Evolutionary conservation across 2,888 invertebrate species (phyloP).

Genomic region (Agrochola macilenta): DNA sequence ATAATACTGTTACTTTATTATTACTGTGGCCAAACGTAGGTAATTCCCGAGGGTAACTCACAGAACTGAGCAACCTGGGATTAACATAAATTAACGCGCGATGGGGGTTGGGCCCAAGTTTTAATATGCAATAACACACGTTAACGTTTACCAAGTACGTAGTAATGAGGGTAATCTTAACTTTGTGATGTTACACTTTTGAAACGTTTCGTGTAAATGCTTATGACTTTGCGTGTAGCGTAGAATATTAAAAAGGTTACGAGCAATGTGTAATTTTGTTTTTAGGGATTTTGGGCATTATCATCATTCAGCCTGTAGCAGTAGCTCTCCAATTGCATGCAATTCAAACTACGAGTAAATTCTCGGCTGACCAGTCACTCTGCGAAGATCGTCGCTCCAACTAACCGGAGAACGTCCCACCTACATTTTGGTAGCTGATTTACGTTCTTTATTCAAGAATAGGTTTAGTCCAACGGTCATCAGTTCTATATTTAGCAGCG

Average conservation of each 20-base stretch:
- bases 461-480: not conserved
- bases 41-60: slow-evolving; percentile 33
- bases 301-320: no score
- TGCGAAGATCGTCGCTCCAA: not conserved
- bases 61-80: slow-evolving; percentile 51
- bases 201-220: slow-evolving; percentile 42
- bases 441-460: not conserved
- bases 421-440: no score
- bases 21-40: not conserved
- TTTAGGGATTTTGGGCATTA: not conserved
- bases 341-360: not conserved
- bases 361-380: not conserved
- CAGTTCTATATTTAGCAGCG: not conserved
- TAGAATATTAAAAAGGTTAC: slow-evolving; percentile 14
- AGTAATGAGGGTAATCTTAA: slow-evolving; percentile 58
- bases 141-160: slow-evolving; percentile 58
- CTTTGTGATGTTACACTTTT: slow-evolving; percentile 47
- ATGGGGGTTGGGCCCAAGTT: slow-evolving; percentile 62
- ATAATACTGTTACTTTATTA: no score
- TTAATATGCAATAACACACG: slow-evolving; percentile 64
- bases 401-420: not conserved
- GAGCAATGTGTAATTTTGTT: not conserved
- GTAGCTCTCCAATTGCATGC: not conserved
- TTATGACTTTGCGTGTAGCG: slow-evolving; percentile 12
- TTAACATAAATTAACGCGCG: slow-evolving; percentile 65